These are phyloP conservation scores for Cherax quadricarinatus DNA, from an alignment of 1,140 invertebrate species.

Conservation along the genomic window DNA sequence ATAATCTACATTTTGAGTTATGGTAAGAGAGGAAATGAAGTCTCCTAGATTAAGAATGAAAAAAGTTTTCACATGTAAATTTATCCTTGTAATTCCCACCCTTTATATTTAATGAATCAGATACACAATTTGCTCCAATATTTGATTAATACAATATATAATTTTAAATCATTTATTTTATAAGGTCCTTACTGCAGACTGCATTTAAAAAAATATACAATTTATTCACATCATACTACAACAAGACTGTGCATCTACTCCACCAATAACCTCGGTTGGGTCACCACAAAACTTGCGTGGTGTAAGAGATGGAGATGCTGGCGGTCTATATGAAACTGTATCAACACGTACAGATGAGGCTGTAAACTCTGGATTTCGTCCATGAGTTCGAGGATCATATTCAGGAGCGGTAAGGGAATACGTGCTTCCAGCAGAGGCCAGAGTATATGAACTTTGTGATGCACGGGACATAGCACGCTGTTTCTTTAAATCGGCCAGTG, in stretches of 20 bases:
- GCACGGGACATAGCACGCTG: conserved; percentile 87
- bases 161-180: background rate
- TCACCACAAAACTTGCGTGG: conserved; percentile 65
- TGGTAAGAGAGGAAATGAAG: no score
- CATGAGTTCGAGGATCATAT: conserved; percentile 45
- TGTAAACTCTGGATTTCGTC: conserved; percentile 41
- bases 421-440: conserved; percentile 57
- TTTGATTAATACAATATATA: background rate
- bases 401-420: conserved; percentile 57
- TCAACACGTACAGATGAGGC: conserved; percentile 55
- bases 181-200: background rate
- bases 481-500: conserved; percentile 92
- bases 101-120: no score
- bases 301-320: conserved; percentile 50
- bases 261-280: conserved; percentile 65
- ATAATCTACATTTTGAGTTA: no score
- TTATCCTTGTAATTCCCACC: no score
- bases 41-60: no score
- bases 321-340: conserved; percentile 51
- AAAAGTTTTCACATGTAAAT: no score
- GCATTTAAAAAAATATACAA: background rate
- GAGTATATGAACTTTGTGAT: conserved; percentile 68
- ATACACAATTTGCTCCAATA: no score
- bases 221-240: conserved; percentile 60
- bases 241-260: conserved; percentile 65